Conservation (phyloP, 2,888 invertebrate genomes). For the Nasonovia ribisnigri region DNA sequence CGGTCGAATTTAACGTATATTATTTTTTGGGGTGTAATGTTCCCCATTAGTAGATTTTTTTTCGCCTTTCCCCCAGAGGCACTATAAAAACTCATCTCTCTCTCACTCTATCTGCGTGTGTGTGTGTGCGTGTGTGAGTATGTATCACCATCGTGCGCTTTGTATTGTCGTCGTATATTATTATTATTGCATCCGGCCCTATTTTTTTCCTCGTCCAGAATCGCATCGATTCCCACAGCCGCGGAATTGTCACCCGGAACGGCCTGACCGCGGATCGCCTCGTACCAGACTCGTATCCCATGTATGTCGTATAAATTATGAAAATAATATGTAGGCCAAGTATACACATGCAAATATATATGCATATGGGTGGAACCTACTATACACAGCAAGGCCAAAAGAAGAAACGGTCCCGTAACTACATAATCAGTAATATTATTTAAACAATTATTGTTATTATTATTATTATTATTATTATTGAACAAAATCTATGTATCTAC, state of each 20-base stretch:
- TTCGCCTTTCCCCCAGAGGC: constrained; percentile 33
- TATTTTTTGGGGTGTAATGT: constrained; percentile 65
- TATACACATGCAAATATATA: background rate
- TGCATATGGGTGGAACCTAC: background rate
- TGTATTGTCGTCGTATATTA: constrained; percentile 14
- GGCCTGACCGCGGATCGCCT: constrained; percentile 36
- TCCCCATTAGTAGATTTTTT: constrained; percentile 62
- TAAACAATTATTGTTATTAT: background rate
- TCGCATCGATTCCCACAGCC: constrained; percentile 51
- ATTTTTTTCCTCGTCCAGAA: background rate
- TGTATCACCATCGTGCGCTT: background rate
- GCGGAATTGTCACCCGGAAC: constrained; percentile 59
- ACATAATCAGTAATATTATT: background rate
- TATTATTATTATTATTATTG: background rate
- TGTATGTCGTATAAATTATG: background rate
- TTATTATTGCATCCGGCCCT: constrained; percentile 57
- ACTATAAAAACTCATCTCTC: constrained; percentile 51
- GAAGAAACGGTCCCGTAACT: background rate
- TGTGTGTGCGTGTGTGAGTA: background rate
- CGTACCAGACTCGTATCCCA: background rate
- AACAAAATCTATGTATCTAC: background rate
- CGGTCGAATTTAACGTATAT: constrained; percentile 63
- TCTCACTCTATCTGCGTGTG: background rate
- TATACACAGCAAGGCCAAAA: background rate
- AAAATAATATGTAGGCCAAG: background rate